Evolutionary conservation across 92 coral and sea anemone species (phyloP).

Genomic region (Pocillopora grandis): DNA sequence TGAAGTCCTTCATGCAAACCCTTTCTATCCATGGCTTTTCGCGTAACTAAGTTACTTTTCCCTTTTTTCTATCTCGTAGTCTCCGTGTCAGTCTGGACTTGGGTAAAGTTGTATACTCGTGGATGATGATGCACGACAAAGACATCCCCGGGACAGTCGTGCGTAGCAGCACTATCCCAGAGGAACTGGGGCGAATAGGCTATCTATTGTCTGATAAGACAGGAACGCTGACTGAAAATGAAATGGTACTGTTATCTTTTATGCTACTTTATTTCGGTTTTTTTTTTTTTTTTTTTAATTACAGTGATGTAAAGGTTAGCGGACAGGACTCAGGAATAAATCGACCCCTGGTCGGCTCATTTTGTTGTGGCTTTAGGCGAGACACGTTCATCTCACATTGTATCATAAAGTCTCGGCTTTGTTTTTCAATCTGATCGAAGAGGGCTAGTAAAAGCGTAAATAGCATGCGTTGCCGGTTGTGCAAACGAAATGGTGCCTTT

Average conservation of each 20-base stretch:
- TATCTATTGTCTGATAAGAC: constrained; percentile 96
- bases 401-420: too few species aligned
- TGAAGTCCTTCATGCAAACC: too few species aligned
- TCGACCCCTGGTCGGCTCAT: too few species aligned
- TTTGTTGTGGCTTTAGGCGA: too few species aligned
- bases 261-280: not conserved
- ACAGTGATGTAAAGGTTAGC: not conserved
- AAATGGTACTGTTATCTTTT: constrained; percentile 70
- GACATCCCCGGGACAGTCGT: constrained; percentile 95
- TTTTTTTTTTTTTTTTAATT: not conserved
- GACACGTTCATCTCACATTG: too few species aligned
- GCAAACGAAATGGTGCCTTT: not conserved
- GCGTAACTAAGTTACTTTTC: not conserved
- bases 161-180: constrained; percentile 98
- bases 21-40: not conserved
- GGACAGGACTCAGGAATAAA: too few species aligned
- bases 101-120: constrained; percentile 96
- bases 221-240: constrained; percentile 98
- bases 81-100: constrained; percentile 92
- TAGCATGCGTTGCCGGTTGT: not conserved
- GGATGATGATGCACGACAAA: constrained; percentile 95
- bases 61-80: constrained; percentile 45
- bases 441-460: too few species aligned
- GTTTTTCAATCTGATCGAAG: too few species aligned
- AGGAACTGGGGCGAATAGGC: constrained; percentile 95